Base-by-base conservation (phyloP, 92 coral and sea anemone species). In the Blastomussa wellsi region DNA sequence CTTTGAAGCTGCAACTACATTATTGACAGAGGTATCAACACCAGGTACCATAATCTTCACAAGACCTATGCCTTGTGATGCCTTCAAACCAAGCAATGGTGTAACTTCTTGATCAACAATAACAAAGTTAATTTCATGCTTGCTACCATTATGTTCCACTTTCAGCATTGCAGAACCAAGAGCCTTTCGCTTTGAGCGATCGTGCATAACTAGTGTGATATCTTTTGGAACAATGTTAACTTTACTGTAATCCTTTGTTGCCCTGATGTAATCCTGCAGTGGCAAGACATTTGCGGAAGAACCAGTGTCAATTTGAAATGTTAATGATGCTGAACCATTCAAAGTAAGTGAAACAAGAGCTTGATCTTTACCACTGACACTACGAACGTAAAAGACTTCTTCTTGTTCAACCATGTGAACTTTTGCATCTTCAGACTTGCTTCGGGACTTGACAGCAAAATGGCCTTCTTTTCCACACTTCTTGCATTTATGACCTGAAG, bases 381-480 rank as follows among this genome's bases (percentile, higher is more conserved):
- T n/a, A n/a, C n/a, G n/a, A n/a, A n/a, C n/a, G n/a, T n/a, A n/a
- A n/a, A n/a, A n/a, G n/a, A n/a, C n/a, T n/a, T n/a, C n/a, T n/a
- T n/a, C n/a, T n/a, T n/a, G n/a, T n/a, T n/a, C n/a, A n/a, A n/a
- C n/a, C n/a, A n/a, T n/a, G n/a, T n/a, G n/a, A n/a, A n/a, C n/a
- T n/a, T n/a, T n/a, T n/a, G 62, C 87, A 53, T 83, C 62, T 28
- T 73, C 87, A 83, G 80, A 62, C 84, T 39, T 80, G 75, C 84
- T 80, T 41, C 62, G 84, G 39, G 62, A 83, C 53, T 82, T 82
- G 79, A 71, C 86, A 72, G 86, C 86, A 47, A 82, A 82, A 72
- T 87, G 90, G 33, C 90, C 90, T 26, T 24, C 81, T 80, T 86
- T 87, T 11, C 79, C 80, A 72, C 81, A 60, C 29, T 76, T 87